Evolutionary conservation across 2,113 vertebrate genomes (phyloP).

Genomic region (Uria lomvia): DNA sequence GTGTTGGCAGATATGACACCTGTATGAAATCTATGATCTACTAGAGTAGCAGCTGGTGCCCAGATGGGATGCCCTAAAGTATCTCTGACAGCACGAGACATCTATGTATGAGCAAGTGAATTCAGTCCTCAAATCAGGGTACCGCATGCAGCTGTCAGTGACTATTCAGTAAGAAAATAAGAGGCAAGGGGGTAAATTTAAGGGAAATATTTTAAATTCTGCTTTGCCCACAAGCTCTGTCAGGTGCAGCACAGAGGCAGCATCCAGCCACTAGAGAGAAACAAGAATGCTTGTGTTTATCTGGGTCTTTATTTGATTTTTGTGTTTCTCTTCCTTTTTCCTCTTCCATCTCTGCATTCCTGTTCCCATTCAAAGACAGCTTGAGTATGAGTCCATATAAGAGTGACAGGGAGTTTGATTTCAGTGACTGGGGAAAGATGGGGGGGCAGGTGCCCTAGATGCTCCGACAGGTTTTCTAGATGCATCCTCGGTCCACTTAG

Average conservation of each 20-base stretch:
- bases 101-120: background rate
- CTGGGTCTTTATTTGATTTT: background rate
- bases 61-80: background rate
- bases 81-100: background rate
- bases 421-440: background rate
- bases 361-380: background rate
- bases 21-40: background rate
- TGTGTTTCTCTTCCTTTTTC: background rate
- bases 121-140: background rate
- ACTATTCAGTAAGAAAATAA: background rate
- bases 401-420: background rate
- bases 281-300: background rate
- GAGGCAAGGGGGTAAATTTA: background rate
- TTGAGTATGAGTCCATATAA: background rate
- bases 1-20: background rate
- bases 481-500: background rate
- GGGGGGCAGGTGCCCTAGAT: background rate
- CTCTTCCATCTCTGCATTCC: background rate
- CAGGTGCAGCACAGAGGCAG: background rate
- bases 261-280: background rate
- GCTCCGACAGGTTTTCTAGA: background rate
- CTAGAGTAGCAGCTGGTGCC: background rate
- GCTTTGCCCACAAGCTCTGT: background rate
- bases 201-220: background rate
- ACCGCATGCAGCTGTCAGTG: background rate